Evolutionary conservation across 2,797 vertebrate species (phyloP), one percentile per base, ranked within the genome.

Genomic region (Phalloptychus januarius): DNA sequence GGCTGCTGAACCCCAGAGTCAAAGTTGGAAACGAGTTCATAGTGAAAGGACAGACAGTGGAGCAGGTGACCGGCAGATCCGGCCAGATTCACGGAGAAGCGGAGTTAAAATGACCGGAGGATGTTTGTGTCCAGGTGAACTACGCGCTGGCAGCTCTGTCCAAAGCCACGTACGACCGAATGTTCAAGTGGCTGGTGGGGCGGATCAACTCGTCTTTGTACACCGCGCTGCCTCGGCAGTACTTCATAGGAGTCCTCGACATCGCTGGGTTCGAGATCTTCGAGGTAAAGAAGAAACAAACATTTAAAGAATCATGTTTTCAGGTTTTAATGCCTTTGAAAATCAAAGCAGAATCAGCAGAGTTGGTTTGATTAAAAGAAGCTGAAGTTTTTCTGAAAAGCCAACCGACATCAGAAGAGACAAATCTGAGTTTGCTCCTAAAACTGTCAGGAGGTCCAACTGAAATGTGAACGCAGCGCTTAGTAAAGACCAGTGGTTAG

Each of bases 181-280:
- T 99, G 95, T 99, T 99, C 82, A 97, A 97, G 83, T 99, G 98
- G 98, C 76, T 99, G 88, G 98, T 99, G 79, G 78, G 93, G n/a
- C 95, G 96, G 0, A 98, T 98, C 94, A 98, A 98, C 94, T 94
- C 81, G 88, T 98, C 97, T 0, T 81, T 99, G 33, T 97, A 97
- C 91, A 98, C 97, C 4, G 91, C 95, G 48, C 90, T 99, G 85
- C 93, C 96, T 23, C 93, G 97, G 11, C 96, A 97, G 90, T 97
- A 96, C 81, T 97, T 97, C 89, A 97, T 97, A 1, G 96, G 97
- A 65, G 96, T 97, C 7, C 86, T 97, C 88, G 96, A 97, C 82
- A 97, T 97, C 1, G 97, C 96, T 80, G 96, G 96, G 25, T 97
- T 97, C 92, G 97, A 97, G 87, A 97, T 97, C 83, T 97, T 97